A percentile compares a stretch with the other conserved stretches of the same genome.
phyloP scores from a whole-genome alignment of 2,888 invertebrate species.

The Phasia obesa region DNA sequence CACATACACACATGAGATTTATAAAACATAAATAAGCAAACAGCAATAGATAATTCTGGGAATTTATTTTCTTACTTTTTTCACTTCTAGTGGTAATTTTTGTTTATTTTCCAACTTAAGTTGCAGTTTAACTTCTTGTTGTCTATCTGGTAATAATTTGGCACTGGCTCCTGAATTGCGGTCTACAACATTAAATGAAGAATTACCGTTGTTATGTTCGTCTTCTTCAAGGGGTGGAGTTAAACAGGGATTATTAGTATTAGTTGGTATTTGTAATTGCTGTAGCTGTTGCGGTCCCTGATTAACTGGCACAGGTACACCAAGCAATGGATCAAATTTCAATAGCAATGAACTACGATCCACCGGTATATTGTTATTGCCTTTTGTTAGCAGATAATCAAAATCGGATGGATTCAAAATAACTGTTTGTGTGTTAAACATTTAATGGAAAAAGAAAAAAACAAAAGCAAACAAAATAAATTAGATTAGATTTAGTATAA shows the following conservation, averaged over 20 bases:
- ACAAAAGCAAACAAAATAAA: constrained; percentile 37
- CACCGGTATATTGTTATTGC: constrained; percentile 78
- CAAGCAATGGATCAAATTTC: constrained; percentile 82
- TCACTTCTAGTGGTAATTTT: constrained; percentile 65
- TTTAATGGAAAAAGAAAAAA: constrained; percentile 29
- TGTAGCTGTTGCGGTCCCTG: constrained; percentile 71
- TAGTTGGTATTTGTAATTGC: constrained; percentile 73
- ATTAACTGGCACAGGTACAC: constrained; percentile 79
- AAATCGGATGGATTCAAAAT: constrained; percentile 82
- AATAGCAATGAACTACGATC: constrained; percentile 81
- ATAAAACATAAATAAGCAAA: not conserved
- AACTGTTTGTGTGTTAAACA: constrained; percentile 74
- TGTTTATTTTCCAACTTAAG: constrained; percentile 63
- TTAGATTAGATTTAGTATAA: constrained; percentile 30
- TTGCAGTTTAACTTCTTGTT: constrained; percentile 68
- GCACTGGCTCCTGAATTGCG: constrained; percentile 70
- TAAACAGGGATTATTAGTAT: constrained; percentile 73
- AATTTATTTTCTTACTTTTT: constrained; percentile 54
- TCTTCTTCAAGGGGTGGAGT: constrained; percentile 81
- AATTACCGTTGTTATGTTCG: constrained; percentile 76
- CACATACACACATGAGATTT: not conserved
- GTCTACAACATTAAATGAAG: constrained; percentile 75
- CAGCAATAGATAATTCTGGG: not conserved
- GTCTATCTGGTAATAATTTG: constrained; percentile 71
- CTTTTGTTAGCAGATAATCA: constrained; percentile 82